Base-by-base conservation (phyloP, 2,888 invertebrate species). In the Drosophila mimica region DNA sequence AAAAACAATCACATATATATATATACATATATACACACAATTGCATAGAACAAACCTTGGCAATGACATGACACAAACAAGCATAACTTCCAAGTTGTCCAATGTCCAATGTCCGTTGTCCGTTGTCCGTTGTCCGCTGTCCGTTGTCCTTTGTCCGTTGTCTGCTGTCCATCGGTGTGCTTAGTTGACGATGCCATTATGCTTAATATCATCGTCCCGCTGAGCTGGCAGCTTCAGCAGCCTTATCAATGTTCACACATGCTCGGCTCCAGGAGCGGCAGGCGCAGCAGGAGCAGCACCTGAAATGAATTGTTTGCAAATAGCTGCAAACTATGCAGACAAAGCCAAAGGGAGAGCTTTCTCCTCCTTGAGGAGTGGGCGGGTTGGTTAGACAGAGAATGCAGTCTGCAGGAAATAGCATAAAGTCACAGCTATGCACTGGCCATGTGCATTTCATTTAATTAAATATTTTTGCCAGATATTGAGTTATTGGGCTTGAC, bases 191-290 rank as follows among this genome's bases (percentile, higher is more conserved):
- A 56, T 58, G 53, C 30, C 62, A 61, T 73, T 82, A 66, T 82
- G 69, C 72, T 74, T 74, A 79, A 72, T 78, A 79, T 84, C 81
- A 83, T 70, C 76, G 80, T 74, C 72, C 78, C 70, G 28, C 34
- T 28, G 17, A 43, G 31, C 13, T 58, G 53, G 25, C 36, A 33
- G 59, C 58, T 36, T n/a, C 48, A 58, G 64, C 57, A 66, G 57
- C 49, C 64, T 68, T 68, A 71, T 76, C 76, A 67, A 61, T 70
- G 70, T 64, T 76, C 67, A 67, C 67, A 66, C 76, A 76, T 60
- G 71, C 65, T 67, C 70, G 70, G 65, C 60, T 58, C 38, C 30
- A 30, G 60, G n/a, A 5, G 8, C n/a, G 17, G 43, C 67, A 28
- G 67, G 56, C 13, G n/a, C 13, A 15, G 43, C 64, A 28, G 9